Conservation (phyloP, 2,797 vertebrate species). For the Urophycis tenuis region DNA sequence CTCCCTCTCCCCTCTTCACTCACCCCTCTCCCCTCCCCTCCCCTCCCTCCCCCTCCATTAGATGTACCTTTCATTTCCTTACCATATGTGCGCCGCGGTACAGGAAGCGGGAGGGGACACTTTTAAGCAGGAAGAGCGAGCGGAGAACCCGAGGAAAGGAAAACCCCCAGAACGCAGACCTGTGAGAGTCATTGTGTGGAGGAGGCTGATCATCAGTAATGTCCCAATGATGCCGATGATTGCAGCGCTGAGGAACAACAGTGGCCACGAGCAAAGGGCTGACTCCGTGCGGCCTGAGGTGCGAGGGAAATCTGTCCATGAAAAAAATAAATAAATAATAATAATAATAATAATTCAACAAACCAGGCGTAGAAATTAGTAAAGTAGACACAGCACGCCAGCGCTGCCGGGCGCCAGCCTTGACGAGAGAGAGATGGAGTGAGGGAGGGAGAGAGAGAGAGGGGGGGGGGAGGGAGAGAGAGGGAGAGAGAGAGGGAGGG, state of each 20-base stretch:
- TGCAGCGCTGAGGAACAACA: background rate
- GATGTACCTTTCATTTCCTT: too few relatives aligned
- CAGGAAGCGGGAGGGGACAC: background rate
- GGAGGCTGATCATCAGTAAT: background rate
- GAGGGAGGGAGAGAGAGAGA: too few relatives aligned
- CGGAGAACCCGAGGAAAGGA: background rate
- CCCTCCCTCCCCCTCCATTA: too few relatives aligned
- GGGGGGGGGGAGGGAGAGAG: background rate
- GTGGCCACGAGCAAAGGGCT: background rate
- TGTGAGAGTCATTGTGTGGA: background rate
- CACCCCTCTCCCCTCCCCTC: conserved; percentile 42
- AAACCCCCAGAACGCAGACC: background rate
- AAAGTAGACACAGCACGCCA: background rate
- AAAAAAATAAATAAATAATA: too few relatives aligned
- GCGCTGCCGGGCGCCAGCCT: too few relatives aligned
- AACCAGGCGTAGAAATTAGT: background rate
- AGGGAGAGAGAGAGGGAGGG: background rate
- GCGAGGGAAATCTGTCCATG: too few relatives aligned
- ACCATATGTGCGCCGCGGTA: background rate
- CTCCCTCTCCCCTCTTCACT: conserved; percentile 29
- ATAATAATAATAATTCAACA: too few relatives aligned
- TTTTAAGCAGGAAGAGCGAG: background rate
- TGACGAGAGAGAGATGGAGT: too few relatives aligned
- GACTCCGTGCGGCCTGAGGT: too few relatives aligned
- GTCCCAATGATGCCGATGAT: background rate